Conservation (phyloP, 2,797 vertebrate genomes). For the Manis pentadactyla region DNA sequence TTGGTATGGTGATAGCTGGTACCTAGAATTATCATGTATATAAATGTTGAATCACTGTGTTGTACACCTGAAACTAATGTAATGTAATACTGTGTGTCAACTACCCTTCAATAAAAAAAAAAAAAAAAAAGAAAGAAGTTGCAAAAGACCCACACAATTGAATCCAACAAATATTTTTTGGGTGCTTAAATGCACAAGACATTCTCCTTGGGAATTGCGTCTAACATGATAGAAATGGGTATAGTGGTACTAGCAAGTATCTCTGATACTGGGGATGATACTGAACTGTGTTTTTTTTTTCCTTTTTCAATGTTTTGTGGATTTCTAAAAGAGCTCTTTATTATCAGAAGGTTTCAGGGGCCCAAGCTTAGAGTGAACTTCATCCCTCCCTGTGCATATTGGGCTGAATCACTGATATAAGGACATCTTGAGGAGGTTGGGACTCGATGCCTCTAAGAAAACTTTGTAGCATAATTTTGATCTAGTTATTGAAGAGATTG, state of each 20-base stretch:
- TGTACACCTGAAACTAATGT: no score
- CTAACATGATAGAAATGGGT: neutral
- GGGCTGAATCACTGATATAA: neutral
- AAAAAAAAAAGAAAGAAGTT: neutral
- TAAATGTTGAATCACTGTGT: no score
- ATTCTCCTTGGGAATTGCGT: neutral
- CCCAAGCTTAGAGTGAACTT: neutral
- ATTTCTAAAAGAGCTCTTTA: slow-evolving; percentile 13
- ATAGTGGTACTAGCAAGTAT: neutral
- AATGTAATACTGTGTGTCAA: no score
- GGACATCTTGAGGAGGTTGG: neutral
- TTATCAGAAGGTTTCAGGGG: neutral
- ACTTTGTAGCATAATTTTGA: neutral
- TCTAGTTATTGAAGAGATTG: neutral
- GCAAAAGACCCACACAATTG: neutral
- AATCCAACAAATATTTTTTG: neutral
- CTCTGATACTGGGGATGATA: neutral
- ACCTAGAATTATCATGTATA: no score
- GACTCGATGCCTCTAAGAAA: neutral
- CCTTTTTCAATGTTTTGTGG: neutral
- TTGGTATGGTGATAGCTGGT: no score
- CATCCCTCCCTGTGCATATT: neutral
- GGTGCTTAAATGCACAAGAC: neutral
- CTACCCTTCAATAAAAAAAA: no score
- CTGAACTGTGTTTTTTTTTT: neutral